Base-by-base conservation (phyloP, 2,888 invertebrate genomes). In the Eupeodes latifasciatus region DNA sequence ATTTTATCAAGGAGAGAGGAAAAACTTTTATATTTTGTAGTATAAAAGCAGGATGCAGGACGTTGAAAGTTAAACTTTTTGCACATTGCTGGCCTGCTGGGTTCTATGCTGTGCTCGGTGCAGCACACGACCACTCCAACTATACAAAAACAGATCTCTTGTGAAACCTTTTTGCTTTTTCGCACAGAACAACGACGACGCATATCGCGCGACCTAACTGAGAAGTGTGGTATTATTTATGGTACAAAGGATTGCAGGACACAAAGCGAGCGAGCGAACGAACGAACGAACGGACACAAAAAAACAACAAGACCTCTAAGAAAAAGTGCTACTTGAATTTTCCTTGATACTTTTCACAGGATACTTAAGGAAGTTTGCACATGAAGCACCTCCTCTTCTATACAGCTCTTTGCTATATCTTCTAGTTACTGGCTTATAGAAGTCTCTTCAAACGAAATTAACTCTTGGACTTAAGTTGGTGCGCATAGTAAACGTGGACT, bases 381-480 rank as follows among this genome's bases (percentile, higher is more conserved):
- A 88, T 84, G 87, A 88, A 88, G 84, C 81, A 88, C 84, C 87
- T 84, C 67, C 62, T 40, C 62, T 61, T 3, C 40, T 7, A 40
- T 40, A 40, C 40, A 40, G 40, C 40, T 40, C 40, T 40, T 40
- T 40, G 5, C 4, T 49, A 14, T 36, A 61, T 27, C 57, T 57
- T 61, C 10, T 16, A 6, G 7, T 82, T 82, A 49, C 57, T 77
- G 51, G 62, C 75, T 81, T 55, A 19, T 44, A 64, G 57, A 85
- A 85, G 77, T 81, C 77, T 88, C 75, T 88, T 81, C 85, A 88
- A 85, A 88, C 59, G 64, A 88, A 88, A 88, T 88, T 88, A 88
- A 88, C 88, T 88, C 88, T 81, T 78, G 71, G 57, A 57, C 61
- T 75, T 34, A 72, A 77, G 85, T 69, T 69, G 16, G 16, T 40